A percentile compares a stretch with the other conserved stretches of the same genome.
Conservation (phyloP, 2,113 vertebrate species). For the Prionailurus bengalensis region DNA sequence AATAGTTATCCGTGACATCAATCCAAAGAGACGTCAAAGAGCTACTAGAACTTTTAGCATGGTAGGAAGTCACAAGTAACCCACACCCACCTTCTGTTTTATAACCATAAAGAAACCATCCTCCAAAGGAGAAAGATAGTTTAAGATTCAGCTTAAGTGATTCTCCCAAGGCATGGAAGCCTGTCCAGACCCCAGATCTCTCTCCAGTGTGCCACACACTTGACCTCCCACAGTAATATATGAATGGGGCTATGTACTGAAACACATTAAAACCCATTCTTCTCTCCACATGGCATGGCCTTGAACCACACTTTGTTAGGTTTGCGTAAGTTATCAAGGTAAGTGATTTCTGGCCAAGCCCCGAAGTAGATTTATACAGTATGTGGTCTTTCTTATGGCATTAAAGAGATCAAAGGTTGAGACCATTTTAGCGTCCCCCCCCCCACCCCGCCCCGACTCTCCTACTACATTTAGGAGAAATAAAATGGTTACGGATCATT, state of each 20-base stretch:
- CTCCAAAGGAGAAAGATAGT: rapidly evolving
- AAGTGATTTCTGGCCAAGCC: neutral
- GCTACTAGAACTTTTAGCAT: neutral
- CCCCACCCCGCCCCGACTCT: too few relatives aligned
- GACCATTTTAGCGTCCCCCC: neutral
- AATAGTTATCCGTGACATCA: neutral
- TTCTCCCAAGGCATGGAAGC: neutral
- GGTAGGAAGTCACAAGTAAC: neutral
- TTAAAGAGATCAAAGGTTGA: neutral
- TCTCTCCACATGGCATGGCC: neutral
- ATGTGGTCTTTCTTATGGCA: too few relatives aligned
- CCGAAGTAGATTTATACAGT: neutral
- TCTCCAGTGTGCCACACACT: neutral
- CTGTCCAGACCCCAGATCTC: neutral
- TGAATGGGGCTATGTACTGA: rapidly evolving
- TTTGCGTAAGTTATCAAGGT: rapidly evolving
- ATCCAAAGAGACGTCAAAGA: neutral
- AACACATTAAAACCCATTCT: neutral
- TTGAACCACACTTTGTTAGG: neutral
- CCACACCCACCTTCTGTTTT: neutral
- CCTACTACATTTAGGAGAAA: neutral
- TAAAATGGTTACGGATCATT: neutral
- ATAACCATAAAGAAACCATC: neutral
- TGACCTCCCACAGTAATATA: too few relatives aligned
- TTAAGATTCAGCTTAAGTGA: neutral